Base-by-base conservation (phyloP, 2,888 invertebrate genomes). In the Morpho achilles region DNA sequence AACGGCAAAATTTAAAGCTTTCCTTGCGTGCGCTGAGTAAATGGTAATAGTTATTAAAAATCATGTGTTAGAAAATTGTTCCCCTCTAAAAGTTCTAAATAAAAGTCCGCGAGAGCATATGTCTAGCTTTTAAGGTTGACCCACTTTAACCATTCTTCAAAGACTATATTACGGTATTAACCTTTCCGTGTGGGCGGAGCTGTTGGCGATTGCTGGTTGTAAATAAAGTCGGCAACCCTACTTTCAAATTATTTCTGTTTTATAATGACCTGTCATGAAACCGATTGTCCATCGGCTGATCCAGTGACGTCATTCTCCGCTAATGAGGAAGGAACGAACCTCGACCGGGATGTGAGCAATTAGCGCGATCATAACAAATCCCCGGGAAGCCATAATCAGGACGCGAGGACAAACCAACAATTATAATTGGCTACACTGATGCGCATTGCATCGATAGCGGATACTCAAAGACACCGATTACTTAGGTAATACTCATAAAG, bases 311-410 rank as follows among this genome's bases (percentile, higher is more conserved):
- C 72, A 74, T 67, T n/a, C 61, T 50, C 45, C 61, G 65, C 60
- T 88, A 89, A 89, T 89, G 88, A 89, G 88, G 89, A 89, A 87
- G 88, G 82, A 87, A 80, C 81, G 80, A 80, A 86, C 85, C 84
- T 84, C 86, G 76, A 81, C 82, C 85, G 84, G 89, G 88, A 88
- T 83, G 87, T 75, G 66, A 71, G 71, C 86, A 89, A 89, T 89
- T 89, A 90, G 78, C 74, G 73, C 73, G 87, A 80, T 87, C 89
- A 89, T 89, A 89, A 89, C 88, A 90, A 90, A 90, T 89, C 67
- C 68, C 68, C 68, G 66, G 68, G 68, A 68, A 68, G 68, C 68
- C 59, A 69, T 77, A 80, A 81, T 79, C 80, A 79, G 80, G 77
- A 79, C 76, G 76, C 77, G 78, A 79, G 76, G 77, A 76, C 79